These are phyloP conservation scores for Hirundichthys speculiger DNA, from an alignment of 2,113 vertebrate genomes.

Conservation along the genomic window DNA sequence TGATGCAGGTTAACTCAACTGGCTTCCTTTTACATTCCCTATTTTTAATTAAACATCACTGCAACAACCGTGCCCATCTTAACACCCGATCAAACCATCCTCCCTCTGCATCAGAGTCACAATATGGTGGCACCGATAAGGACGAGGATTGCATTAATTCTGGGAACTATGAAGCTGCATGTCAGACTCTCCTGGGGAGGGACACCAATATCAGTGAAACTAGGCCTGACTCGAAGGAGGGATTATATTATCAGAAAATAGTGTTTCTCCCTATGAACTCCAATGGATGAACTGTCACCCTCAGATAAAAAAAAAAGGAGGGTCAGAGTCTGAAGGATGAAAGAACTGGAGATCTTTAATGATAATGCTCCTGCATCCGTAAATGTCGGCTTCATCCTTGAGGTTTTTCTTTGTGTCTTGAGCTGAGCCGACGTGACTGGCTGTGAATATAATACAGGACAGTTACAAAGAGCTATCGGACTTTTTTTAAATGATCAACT, in stretches of 20 bases:
- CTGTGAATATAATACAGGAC: slow-evolving; percentile 26
- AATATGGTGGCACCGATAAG: slow-evolving; percentile 73
- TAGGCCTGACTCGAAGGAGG: slow-evolving; percentile 35
- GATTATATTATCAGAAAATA: slow-evolving; percentile 72
- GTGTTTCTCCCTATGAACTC: slow-evolving; percentile 54
- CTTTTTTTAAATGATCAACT: slow-evolving; percentile 22
- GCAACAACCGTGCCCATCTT: slow-evolving; percentile 7
- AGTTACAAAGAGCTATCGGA: slow-evolving; percentile 21
- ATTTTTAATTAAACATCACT: slow-evolving; percentile 37
- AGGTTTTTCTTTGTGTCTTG: slow-evolving; percentile 48
- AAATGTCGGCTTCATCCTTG: slow-evolving; percentile 43
- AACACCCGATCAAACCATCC: slow-evolving; percentile 10
- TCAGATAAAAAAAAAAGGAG: slow-evolving; percentile 41
- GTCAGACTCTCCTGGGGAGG: slow-evolving; percentile 55
- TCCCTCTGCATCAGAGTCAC: slow-evolving; percentile 32
- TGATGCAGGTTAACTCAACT: neutral
- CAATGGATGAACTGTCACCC: slow-evolving; percentile 42
- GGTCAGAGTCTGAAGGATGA: slow-evolving; percentile 42
- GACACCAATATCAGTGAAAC: slow-evolving; percentile 53
- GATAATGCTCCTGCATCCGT: slow-evolving; percentile 39
- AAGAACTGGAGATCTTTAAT: slow-evolving; percentile 42
- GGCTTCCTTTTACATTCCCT: slow-evolving; percentile 30
- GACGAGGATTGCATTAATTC: slow-evolving; percentile 47
- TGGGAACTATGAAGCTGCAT: slow-evolving; percentile 26
- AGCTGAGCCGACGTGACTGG: slow-evolving; percentile 32